These are phyloP conservation scores for Drosophila siamana DNA, from an alignment of 2,888 invertebrate species.

Conservation along the genomic window DNA sequence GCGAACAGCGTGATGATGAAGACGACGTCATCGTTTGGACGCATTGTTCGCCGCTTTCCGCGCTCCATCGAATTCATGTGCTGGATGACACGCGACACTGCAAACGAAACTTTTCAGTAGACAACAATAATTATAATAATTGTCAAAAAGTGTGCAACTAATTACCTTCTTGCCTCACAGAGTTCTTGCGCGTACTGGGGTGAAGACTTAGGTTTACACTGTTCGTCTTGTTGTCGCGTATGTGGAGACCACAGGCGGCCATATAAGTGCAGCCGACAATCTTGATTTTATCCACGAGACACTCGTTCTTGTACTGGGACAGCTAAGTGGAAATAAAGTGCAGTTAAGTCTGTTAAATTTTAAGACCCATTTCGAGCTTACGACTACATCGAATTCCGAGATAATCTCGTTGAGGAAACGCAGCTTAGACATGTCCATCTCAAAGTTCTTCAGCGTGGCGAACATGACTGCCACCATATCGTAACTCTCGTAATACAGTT, in stretches of 20 bases:
- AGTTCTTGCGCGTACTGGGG: not conserved
- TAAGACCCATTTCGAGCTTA: slow-evolving; percentile 80
- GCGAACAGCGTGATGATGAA: slow-evolving; percentile 87
- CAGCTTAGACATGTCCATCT: slow-evolving; percentile 88
- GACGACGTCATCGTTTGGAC: slow-evolving; percentile 85
- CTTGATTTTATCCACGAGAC: slow-evolving; percentile 97
- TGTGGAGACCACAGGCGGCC: slow-evolving; percentile 97
- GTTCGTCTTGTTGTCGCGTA: slow-evolving; percentile 80
- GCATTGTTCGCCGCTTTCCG: not conserved
- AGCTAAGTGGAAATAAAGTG: slow-evolving; percentile 86
- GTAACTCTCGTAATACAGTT: slow-evolving; percentile 95
- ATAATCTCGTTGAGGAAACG: slow-evolving; percentile 95
- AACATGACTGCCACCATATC: slow-evolving; percentile 97
- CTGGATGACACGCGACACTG: too few relatives aligned
- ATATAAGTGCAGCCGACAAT: slow-evolving; percentile 98
- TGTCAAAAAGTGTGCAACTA: too few relatives aligned
- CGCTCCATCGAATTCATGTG: not conserved
- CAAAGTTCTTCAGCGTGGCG: slow-evolving; percentile 94
- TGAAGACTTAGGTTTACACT: too few relatives aligned
- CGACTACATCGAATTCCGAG: slow-evolving; percentile 93
- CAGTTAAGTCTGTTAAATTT: not conserved
- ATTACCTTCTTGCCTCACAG: not conserved
- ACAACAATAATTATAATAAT: too few relatives aligned
- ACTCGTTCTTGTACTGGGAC: slow-evolving; percentile 86
- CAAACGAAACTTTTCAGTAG: too few relatives aligned